Evolutionary conservation across 2,113 vertebrate species (phyloP).

Genomic region (Zosterops borbonicus): DNA sequence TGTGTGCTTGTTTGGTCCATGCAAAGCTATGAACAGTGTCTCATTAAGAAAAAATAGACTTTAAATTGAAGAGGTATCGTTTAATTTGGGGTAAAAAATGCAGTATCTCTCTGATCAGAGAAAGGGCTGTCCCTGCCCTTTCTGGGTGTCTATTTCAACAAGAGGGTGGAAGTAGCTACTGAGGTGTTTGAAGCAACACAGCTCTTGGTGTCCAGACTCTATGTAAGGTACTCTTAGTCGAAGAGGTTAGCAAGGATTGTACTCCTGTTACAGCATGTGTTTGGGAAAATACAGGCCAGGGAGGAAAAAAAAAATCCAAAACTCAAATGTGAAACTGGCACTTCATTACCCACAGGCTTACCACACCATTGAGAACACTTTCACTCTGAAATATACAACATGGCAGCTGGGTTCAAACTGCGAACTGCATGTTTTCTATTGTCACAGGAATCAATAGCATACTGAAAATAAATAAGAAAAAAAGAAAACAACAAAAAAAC

Average conservation of each 20-base stretch:
- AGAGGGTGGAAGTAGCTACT: not conserved
- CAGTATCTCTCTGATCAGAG: slow-evolving; percentile 20
- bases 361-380: slow-evolving; percentile 47
- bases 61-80: not conserved
- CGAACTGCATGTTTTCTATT: slow-evolving; percentile 30
- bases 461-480: not conserved
- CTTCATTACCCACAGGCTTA: slow-evolving; percentile 59
- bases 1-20: slow-evolving; percentile 72
- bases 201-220: slow-evolving; percentile 8
- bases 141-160: not conserved
- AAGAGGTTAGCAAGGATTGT: slow-evolving; percentile 26
- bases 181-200: not conserved
- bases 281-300: slow-evolving; percentile 8
- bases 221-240: not conserved
- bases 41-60: slow-evolving; percentile 63
- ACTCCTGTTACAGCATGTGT: not conserved
- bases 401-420: slow-evolving; percentile 18
- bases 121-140: not conserved
- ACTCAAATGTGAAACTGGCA: not conserved
- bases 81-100: slow-evolving; percentile 44
- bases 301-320: not conserved
- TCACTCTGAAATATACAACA: slow-evolving; percentile 53
- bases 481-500: not conserved
- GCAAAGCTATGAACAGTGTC: slow-evolving; percentile 68
- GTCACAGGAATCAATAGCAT: slow-evolving; percentile 17